A percentile compares a stretch with the other conserved stretches of the same genome.
Evolutionary conservation across 2,113 vertebrate species (phyloP).

Genomic region (Pollachius pollachius): DNA sequence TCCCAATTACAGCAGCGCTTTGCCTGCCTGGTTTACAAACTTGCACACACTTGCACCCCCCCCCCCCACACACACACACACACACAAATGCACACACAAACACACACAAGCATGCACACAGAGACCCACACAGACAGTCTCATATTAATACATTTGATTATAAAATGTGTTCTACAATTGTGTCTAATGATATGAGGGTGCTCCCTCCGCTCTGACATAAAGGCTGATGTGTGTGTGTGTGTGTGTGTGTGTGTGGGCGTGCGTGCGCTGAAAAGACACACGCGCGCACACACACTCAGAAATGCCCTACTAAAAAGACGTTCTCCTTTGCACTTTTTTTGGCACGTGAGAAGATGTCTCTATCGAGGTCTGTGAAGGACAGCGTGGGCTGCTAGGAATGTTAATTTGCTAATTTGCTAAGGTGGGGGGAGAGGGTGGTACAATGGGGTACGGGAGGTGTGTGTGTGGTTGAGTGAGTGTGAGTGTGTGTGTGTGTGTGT

Average conservation of each 20-base stretch:
- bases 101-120: not conserved
- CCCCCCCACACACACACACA: not conserved
- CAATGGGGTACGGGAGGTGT: not conserved
- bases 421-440: constrained; percentile 29
- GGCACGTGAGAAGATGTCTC: constrained; percentile 41
- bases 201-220: too few relatives aligned
- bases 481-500: constrained; percentile 4
- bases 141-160: not conserved
- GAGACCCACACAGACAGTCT: not conserved
- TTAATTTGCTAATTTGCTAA: constrained; percentile 76
- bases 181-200: too few relatives aligned
- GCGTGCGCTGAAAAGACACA: constrained; percentile 4
- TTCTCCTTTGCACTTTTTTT: constrained; percentile 38
- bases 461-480: not conserved
- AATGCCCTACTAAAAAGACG: constrained; percentile 12
- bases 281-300: constrained; percentile 12
- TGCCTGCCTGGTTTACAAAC: not conserved
- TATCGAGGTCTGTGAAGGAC: constrained; percentile 55
- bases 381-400: constrained; percentile 59
- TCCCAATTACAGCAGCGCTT: too few relatives aligned
- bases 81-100: not conserved
- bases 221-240: constrained; percentile 16
- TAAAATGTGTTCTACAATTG: too few relatives aligned
- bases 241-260: too few relatives aligned
- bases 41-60: not conserved